phyloP scores from a whole-genome alignment of 2,113 vertebrate genomes.

The Ptychochromis oligacanthus region DNA sequence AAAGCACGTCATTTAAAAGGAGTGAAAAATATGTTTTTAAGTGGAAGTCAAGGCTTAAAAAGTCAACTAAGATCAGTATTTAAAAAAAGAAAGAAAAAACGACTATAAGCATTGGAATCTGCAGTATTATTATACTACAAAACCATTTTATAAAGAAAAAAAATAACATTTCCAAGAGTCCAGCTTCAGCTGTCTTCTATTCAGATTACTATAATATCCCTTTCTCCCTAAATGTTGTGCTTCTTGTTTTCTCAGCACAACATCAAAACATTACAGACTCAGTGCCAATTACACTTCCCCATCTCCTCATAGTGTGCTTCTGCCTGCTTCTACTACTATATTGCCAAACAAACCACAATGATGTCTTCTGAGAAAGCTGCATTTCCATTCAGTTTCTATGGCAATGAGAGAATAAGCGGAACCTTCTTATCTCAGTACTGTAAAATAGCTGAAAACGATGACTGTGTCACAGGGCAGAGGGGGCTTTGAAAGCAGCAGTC shows the following conservation, averaged over 20 bases:
- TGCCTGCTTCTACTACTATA: constrained; percentile 18
- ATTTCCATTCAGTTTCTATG: constrained; percentile 57
- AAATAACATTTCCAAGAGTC: not conserved
- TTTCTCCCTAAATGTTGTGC: not conserved
- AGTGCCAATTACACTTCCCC: constrained; percentile 28
- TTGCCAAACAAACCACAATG: constrained; percentile 43
- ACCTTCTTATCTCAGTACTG: not conserved
- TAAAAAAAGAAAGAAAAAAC: not conserved
- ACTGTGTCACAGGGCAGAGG: not conserved
- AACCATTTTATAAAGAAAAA: not conserved
- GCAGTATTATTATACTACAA: not conserved
- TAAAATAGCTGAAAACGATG: not conserved
- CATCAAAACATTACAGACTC: constrained; percentile 38
- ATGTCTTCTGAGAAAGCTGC: constrained; percentile 30
- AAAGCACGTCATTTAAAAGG: not conserved
- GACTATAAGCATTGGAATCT: not conserved
- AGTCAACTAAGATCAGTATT: not conserved
- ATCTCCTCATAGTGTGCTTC: not conserved
- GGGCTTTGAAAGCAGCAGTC: constrained; percentile 7
- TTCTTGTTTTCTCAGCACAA: constrained; percentile 1
- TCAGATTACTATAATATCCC: not conserved
- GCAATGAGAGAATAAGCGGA: constrained; percentile 30
- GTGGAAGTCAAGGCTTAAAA: not conserved
- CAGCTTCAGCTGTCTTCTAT: not conserved
- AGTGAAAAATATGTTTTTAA: not conserved